Evolutionary conservation across 2,888 invertebrate species (phyloP), one percentile per base, ranked within the genome.

Genomic region (Lypha dubia): DNA sequence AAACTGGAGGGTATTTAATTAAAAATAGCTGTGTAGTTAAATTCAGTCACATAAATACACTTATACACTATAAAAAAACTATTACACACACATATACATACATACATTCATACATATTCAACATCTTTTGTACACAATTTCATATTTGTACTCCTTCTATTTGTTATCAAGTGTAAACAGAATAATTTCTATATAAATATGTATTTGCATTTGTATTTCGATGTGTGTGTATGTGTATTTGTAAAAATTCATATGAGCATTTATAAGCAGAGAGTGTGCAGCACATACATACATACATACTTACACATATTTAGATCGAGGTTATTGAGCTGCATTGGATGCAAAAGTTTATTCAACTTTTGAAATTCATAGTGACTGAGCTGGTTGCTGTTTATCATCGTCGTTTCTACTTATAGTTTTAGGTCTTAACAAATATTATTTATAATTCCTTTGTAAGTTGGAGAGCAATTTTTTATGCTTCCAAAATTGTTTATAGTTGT

Each of bases 261-360:
- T 38, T 41, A 20, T 44, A 22, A 63, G 68, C 63, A 38, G 24
- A 49, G 63, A 46, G 22, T 75, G 70, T 58, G 13, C n/a, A 4
- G 17, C 22, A 51, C 11, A 15, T 20, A 67, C 38, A 11, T 28
- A 15, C 28, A n/a, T 17, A 46, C 1, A 20, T 15, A 20, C 32
- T 62, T 46, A 7, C 32, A n/a, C 22, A 24, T 62, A 73, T 79
- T 79, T 92, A 90, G 92, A 91, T 92, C 92, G 92, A 92, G 92
- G 92, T 89, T 91, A 89, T 90, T 90, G 90, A 89, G 89, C 90
- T 89, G 90, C 92, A 92, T 84, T 84, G 84, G 84, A 91, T 92
- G 91, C 91, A 85, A 84, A 76, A 85, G 87, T 87, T 71, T 83
- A 77, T 85, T 87, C 85, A 84, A 87, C 86, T 86, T 79, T 79